Evolutionary conservation across 2,113 vertebrate species (phyloP).

Genomic region (Gnathonemus longibarbis): DNA sequence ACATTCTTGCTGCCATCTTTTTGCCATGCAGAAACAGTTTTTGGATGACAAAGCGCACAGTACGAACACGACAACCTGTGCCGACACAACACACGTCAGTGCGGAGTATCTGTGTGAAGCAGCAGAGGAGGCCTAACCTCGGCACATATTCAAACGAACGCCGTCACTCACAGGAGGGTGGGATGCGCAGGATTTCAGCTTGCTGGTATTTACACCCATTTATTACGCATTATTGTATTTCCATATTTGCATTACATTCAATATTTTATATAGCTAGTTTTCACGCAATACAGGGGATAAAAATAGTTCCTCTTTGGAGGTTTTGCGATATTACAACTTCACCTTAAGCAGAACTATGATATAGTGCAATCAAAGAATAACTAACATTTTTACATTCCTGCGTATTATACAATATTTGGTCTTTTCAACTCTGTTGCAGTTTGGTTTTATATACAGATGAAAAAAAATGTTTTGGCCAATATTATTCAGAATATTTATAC

Average conservation of each 20-base stretch:
- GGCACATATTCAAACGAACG: background rate
- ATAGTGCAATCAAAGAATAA: conserved; percentile 27
- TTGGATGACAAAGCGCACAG: background rate
- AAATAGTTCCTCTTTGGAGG: background rate
- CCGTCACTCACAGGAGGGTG: background rate
- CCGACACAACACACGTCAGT: background rate
- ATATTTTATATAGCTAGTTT: background rate
- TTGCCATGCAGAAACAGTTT: background rate
- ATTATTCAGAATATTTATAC: background rate
- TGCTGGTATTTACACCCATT: background rate
- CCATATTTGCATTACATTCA: background rate
- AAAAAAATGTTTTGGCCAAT: background rate
- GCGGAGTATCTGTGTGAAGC: background rate
- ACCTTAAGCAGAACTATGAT: conserved; percentile 20
- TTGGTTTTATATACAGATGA: background rate
- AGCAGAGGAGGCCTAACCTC: background rate
- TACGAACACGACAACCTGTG: background rate
- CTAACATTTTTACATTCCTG: background rate
- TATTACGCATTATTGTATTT: background rate
- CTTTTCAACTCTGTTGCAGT: background rate
- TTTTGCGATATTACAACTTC: conserved; percentile 6
- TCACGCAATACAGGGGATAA: background rate
- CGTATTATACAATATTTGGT: background rate
- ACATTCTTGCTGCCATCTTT: background rate
- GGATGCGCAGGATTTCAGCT: background rate